These are phyloP conservation scores for Orchestia grillus DNA, from an alignment of 1,140 invertebrate species.

Conservation along the genomic window DNA sequence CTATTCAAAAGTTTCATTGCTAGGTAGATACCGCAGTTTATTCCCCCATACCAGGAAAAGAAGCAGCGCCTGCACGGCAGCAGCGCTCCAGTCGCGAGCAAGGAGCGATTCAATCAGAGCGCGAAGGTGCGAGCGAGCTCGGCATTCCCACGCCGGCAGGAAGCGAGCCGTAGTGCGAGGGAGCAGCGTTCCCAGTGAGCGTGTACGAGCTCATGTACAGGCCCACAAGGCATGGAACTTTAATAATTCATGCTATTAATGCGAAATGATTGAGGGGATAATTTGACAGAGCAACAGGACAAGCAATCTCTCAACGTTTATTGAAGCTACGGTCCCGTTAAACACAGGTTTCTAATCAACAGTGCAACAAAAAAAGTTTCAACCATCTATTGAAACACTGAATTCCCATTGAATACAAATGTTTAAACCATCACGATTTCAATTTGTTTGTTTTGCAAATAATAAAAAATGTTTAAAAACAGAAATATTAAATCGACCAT, in stretches of 20 bases:
- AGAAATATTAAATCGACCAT: background rate
- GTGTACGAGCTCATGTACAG: background rate
- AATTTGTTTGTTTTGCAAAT: too few species aligned
- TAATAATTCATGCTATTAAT: constrained; percentile 19
- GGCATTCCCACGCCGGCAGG: constrained; percentile 41
- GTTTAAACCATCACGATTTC: too few species aligned
- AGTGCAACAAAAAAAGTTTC: background rate
- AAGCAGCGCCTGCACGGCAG: background rate
- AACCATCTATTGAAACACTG: background rate
- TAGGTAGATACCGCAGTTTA: background rate
- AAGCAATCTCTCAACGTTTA: background rate
- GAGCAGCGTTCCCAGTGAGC: background rate
- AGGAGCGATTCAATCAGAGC: background rate
- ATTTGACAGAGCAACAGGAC: background rate
- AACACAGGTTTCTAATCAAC: background rate
- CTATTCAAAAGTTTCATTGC: background rate
- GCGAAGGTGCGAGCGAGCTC: constrained; percentile 23
- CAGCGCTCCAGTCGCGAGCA: background rate
- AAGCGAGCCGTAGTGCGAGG: background rate
- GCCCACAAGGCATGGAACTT: background rate
- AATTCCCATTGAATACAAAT: background rate
- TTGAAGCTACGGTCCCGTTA: background rate
- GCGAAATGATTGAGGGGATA: background rate
- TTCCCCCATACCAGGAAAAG: background rate
- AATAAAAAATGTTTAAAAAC: background rate